Conservation (phyloP, 2,888 invertebrate genomes). For the Taphrorychus bicolor region DNA sequence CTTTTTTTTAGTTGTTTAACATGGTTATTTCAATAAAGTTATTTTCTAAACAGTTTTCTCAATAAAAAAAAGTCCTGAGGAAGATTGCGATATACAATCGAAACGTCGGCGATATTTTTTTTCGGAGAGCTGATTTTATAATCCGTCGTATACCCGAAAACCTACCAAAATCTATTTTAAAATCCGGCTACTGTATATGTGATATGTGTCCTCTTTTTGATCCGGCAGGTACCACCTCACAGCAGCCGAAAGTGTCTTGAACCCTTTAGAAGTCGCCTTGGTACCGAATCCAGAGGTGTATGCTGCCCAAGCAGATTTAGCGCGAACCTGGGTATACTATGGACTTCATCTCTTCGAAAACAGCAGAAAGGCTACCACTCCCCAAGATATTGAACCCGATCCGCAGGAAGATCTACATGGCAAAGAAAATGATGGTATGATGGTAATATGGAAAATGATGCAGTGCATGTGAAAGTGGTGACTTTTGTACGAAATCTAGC, state of each 20-base stretch:
- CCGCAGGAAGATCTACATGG: not conserved
- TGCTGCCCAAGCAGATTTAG: constrained; percentile 57
- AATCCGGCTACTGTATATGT: no score
- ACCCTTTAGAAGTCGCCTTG: constrained; percentile 63
- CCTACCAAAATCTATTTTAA: no score
- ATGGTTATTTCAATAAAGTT: no score
- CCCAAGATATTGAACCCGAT: constrained; percentile 45
- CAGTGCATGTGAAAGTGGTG: not conserved
- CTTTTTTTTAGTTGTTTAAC: no score
- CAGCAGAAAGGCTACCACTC: constrained; percentile 61
- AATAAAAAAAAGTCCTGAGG: no score
- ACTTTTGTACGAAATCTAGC: not conserved
- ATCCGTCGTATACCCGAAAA: no score
- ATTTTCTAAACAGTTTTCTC: no score
- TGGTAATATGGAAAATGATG: not conserved
- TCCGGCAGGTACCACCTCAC: constrained; percentile 58
- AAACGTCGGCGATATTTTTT: no score
- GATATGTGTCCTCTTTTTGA: no score
- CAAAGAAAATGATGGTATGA: not conserved
- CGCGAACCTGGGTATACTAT: constrained; percentile 69
- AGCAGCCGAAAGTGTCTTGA: constrained; percentile 66
- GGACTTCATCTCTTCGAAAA: constrained; percentile 66
- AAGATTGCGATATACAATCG: no score
- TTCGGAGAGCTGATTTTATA: no score
- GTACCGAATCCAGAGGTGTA: constrained; percentile 48